A percentile compares a stretch with the other conserved stretches of the same genome.
Evolutionary conservation across 2,797 vertebrate species (phyloP).

Genomic region (Balearica regulorum): DNA sequence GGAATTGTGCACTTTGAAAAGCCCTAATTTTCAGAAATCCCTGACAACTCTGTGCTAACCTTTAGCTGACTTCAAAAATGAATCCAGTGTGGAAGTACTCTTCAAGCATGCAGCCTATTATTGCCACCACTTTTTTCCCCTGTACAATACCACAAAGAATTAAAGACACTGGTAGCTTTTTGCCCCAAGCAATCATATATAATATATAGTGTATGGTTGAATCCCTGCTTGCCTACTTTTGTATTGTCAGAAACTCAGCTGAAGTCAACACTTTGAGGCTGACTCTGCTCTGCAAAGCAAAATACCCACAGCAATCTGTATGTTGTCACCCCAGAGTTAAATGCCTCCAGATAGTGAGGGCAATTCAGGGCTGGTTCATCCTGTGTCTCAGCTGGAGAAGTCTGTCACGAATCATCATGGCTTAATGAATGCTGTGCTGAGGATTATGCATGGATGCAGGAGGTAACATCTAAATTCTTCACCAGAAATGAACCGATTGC

Average conservation of each 20-base stretch:
- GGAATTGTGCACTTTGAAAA: not conserved
- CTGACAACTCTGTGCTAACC: not conserved
- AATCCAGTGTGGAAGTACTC: not conserved
- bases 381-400: conserved; percentile 25
- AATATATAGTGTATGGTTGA: not conserved
- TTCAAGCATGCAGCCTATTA: not conserved
- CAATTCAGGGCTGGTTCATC: not conserved
- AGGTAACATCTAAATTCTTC: not conserved
- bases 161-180: not conserved
- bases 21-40: conserved; percentile 17
- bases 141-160: not conserved
- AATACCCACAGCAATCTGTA: not conserved
- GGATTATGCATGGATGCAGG: not conserved
- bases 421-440: conserved; percentile 27
- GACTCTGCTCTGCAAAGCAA: not conserved
- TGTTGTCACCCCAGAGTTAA: not conserved
- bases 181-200: not conserved
- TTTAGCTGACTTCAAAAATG: not conserved
- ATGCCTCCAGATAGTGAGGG: conserved; percentile 21
- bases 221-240: not conserved
- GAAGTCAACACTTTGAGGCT: not conserved
- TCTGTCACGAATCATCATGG: conserved; percentile 27
- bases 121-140: not conserved
- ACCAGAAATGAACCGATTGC: conserved; percentile 38
- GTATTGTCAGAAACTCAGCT: not conserved